Conservation (phyloP, 1,140 invertebrate species). For the Zaprionus ghesquierei region DNA sequence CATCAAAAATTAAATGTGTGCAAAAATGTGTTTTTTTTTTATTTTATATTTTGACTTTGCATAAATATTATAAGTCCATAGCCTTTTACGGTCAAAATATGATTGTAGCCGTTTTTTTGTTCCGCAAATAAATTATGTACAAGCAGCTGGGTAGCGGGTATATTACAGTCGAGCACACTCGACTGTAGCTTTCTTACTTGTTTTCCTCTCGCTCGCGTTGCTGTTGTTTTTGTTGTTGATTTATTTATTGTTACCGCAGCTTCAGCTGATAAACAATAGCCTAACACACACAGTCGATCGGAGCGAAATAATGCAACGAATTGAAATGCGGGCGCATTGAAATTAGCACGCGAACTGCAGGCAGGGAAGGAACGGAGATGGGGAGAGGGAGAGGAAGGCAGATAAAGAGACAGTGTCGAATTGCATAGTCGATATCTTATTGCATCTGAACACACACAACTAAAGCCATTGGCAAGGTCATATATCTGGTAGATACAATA, state of each 20-base stretch:
- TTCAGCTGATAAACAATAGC: slow-evolving; percentile 58
- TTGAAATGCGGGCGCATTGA: slow-evolving; percentile 37
- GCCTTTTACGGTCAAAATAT: too few species aligned
- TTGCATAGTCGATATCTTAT: neutral
- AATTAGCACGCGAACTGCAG: slow-evolving; percentile 37
- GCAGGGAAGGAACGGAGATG: neutral
- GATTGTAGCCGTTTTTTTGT: too few species aligned
- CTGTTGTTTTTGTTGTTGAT: slow-evolving; percentile 30
- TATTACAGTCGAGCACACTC: too few species aligned
- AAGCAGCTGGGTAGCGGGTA: too few species aligned
- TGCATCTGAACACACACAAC: neutral
- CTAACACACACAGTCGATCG: neutral
- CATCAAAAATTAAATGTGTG: too few species aligned
- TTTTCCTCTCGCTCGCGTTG: neutral
- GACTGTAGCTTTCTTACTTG: neutral
- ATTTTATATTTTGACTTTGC: too few species aligned
- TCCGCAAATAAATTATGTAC: too few species aligned
- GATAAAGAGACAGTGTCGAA: neutral
- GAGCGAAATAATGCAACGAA: neutral
- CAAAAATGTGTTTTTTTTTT: too few species aligned
- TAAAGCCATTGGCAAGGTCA: neutral
- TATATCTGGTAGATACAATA: neutral
- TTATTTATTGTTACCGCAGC: slow-evolving; percentile 26
- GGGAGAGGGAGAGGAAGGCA: neutral
- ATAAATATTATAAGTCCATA: too few species aligned